Conservation (phyloP, 2,888 invertebrate species). For the Xanthorhoe spadicearia region DNA sequence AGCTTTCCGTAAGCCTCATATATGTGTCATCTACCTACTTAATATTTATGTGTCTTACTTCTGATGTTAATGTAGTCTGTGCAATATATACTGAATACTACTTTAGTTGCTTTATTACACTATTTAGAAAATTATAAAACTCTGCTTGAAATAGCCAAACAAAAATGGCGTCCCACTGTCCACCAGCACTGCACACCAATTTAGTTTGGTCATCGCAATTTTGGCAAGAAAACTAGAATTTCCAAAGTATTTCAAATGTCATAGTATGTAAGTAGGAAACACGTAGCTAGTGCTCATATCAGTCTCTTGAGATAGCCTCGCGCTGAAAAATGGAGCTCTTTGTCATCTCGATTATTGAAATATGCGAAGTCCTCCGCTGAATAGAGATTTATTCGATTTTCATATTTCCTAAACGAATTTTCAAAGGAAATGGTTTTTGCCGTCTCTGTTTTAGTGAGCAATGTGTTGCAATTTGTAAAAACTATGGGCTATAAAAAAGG, state of each 20-base stretch:
- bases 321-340: constrained; percentile 44
- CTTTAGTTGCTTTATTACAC: no score
- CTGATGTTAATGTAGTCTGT: no score
- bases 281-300: constrained; percentile 33
- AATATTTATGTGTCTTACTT: no score
- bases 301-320: constrained; percentile 41
- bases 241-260: constrained; percentile 3
- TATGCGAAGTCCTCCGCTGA: constrained; percentile 39
- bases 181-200: background rate
- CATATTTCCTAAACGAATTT: constrained; percentile 31
- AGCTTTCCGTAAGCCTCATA: no score
- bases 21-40: no score
- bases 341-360: constrained; percentile 53
- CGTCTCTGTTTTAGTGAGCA: background rate
- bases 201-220: constrained; percentile 1
- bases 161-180: no score
- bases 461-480: constrained; percentile 17
- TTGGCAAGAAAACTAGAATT: constrained; percentile 7
- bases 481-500: background rate
- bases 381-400: constrained; percentile 37
- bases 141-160: no score
- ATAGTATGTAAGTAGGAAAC: constrained; percentile 14
- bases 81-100: no score
- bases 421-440: constrained; percentile 27
- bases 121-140: no score